Percentiles rank a stretch among this genome's conserved stretches.
Evolutionary conservation across 2,113 vertebrate species (phyloP).

Genomic region (Lepidothrix coronata): DNA sequence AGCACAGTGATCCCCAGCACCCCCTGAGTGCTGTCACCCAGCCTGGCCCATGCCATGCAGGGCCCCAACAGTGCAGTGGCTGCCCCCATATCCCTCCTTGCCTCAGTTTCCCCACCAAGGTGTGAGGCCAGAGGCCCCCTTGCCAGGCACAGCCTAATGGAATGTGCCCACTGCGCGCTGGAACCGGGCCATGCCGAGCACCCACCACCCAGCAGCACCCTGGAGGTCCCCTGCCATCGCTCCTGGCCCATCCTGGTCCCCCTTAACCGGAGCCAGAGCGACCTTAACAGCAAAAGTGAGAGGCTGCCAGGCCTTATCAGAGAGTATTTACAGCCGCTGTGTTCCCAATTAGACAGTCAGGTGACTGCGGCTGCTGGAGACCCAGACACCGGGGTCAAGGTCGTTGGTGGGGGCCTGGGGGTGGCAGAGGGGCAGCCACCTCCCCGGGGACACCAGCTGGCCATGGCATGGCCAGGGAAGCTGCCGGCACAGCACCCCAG

Average conservation of each 20-base stretch:
- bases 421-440: not conserved
- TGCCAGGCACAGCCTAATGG: not conserved
- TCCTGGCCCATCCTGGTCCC: not conserved
- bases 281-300: conserved; percentile 67
- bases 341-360: conserved; percentile 72
- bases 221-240: not conserved
- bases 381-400: conserved; percentile 68
- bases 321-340: conserved; percentile 69
- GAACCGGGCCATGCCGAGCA: fast-evolving
- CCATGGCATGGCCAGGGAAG: not conserved
- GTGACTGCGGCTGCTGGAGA: conserved; percentile 67
- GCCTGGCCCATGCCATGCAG: not conserved
- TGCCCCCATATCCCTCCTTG: fast-evolving
- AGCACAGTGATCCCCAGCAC: not conserved
- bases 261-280: conserved; percentile 42
- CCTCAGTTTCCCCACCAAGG: not conserved
- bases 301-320: conserved; percentile 70
- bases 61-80: fast-evolving
- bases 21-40: not conserved
- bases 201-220: not conserved
- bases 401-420: not conserved
- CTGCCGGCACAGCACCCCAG: fast-evolving
- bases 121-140: fast-evolving
- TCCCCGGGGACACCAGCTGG: not conserved
- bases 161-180: fast-evolving